Conservation (phyloP, 2,888 invertebrate genomes). For the Dryadula phaetusa region DNA sequence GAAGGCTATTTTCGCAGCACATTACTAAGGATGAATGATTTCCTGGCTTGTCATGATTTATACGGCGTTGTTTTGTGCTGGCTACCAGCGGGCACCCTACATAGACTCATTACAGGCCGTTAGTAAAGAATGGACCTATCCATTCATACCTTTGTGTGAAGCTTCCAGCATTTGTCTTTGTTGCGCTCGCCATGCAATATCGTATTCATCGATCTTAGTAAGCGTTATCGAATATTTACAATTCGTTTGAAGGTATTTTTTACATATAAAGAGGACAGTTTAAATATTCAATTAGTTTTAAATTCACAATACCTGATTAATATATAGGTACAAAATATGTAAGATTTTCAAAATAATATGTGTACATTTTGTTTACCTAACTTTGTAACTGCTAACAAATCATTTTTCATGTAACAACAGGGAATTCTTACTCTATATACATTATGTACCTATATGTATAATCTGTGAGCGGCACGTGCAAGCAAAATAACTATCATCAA, state of each 20-base stretch:
- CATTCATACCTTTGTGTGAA: slow-evolving; percentile 67
- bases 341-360: background rate
- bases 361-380: background rate
- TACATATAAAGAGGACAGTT: background rate
- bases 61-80: slow-evolving; percentile 56
- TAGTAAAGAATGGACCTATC: slow-evolving; percentile 68
- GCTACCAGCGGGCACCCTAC: slow-evolving; percentile 54
- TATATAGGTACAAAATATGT: no score
- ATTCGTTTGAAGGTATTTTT: background rate
- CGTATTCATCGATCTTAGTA: slow-evolving; percentile 43
- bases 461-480: slow-evolving; percentile 50
- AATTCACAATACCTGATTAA: no score
- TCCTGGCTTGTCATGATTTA: slow-evolving; percentile 81
- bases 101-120: slow-evolving; percentile 70
- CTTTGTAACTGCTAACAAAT: slow-evolving; percentile 34
- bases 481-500: slow-evolving; percentile 70
- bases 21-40: slow-evolving; percentile 83
- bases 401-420: slow-evolving; percentile 25
- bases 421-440: slow-evolving; percentile 31
- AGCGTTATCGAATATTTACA: slow-evolving; percentile 29
- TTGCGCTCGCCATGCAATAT: slow-evolving; percentile 62
- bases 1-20: slow-evolving; percentile 83
- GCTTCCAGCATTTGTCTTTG: slow-evolving; percentile 75
- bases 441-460: slow-evolving; percentile 29
- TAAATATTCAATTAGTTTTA: background rate